Evolutionary conservation across 1,140 invertebrate species (phyloP).

Genomic region (Drosophila teissieri): DNA sequence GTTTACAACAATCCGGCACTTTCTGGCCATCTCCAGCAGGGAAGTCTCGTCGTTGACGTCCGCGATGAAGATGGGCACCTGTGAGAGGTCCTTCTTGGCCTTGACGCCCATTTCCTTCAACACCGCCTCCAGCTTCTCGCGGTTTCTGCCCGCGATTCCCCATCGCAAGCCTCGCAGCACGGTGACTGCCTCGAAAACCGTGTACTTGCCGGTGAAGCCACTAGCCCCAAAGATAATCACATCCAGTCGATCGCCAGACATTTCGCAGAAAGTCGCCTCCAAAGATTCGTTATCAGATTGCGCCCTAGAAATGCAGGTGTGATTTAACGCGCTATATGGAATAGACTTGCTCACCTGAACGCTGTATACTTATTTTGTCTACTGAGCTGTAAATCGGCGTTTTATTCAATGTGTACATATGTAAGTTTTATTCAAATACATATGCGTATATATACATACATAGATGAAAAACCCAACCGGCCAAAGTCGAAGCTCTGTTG

Average conservation of each 20-base stretch:
- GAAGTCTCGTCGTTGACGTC: conserved; percentile 91
- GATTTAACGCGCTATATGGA: no score
- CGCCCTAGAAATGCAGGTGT: neutral
- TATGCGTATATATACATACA: neutral
- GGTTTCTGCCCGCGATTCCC: conserved; percentile 79
- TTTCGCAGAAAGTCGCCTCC: conserved; percentile 22
- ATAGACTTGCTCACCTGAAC: neutral
- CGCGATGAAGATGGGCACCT: conserved; percentile 90
- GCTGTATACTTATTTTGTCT: neutral
- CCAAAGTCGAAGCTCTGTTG: conserved; percentile 4
- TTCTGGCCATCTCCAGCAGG: conserved; percentile 90
- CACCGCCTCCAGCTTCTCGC: conserved; percentile 89
- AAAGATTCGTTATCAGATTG: conserved; percentile 26
- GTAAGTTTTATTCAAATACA: no score
- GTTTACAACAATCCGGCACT: conserved; percentile 90
- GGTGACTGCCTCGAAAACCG: conserved; percentile 88
- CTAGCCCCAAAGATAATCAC: conserved; percentile 93
- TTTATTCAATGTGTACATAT: neutral
- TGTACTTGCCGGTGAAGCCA: conserved; percentile 93
- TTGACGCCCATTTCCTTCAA: conserved; percentile 86
- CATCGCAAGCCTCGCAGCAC: conserved; percentile 85
- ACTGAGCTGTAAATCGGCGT: neutral
- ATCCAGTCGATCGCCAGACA: conserved; percentile 86
- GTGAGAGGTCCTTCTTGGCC: conserved; percentile 86
- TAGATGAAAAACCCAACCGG: neutral